Percentiles rank a stretch among this genome's conserved stretches.
phyloP scores from a whole-genome alignment of 2,113 vertebrate genomes.

The Thamnaconus septentrionalis region DNA sequence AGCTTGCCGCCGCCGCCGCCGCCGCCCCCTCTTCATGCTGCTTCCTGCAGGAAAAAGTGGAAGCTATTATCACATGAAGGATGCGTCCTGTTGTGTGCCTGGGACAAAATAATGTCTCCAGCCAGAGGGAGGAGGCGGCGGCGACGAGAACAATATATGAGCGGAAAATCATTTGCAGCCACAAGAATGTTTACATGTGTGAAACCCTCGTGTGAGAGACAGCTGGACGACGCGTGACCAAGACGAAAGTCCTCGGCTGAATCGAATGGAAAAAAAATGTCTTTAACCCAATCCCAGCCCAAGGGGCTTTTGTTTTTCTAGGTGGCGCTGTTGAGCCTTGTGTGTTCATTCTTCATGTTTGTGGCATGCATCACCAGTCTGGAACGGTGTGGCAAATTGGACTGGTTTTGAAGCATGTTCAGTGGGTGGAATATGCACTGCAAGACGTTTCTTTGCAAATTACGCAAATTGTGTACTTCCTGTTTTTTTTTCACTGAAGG shows the following conservation, averaged over 20 bases:
- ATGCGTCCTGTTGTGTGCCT: conserved; percentile 17
- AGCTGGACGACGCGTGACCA: not conserved
- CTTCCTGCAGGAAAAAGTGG: conserved; percentile 52
- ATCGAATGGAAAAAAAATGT: not conserved
- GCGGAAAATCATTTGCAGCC: conserved; percentile 23
- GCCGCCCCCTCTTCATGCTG: conserved; percentile 19
- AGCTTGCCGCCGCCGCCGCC: not conserved
- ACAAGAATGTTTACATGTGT: conserved; percentile 18
- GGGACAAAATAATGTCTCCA: conserved; percentile 39
- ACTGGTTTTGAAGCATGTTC: no score
- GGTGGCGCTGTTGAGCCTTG: no score
- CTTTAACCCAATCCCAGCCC: no score
- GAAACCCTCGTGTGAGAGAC: not conserved
- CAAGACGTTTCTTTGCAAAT: no score
- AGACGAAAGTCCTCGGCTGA: not conserved
- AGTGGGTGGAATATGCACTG: no score
- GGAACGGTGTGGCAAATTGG: no score
- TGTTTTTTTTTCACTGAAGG: no score
- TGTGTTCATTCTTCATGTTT: no score
- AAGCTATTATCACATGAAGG: conserved; percentile 34
- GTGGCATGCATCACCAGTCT: no score
- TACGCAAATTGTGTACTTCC: no score
- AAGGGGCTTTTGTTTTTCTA: no score
- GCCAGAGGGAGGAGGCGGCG: conserved; percentile 2
- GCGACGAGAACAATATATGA: conserved; percentile 40